Percentiles rank a stretch among this genome's conserved stretches.
phyloP scores from a whole-genome alignment of 2,888 invertebrate species.

The Drosophila silvestris region DNA sequence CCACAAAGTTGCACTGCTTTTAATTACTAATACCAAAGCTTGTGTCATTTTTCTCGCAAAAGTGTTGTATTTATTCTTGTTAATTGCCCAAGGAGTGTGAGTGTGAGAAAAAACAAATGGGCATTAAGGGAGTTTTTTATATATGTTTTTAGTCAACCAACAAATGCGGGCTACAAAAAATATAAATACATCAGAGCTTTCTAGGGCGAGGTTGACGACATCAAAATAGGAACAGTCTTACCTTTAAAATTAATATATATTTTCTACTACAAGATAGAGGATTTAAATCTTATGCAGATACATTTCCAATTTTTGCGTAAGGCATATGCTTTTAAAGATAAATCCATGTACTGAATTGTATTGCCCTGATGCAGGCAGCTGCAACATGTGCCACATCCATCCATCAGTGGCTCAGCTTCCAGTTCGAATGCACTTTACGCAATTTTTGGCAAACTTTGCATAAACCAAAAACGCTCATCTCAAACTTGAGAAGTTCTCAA shows the following conservation, averaged over 20 bases:
- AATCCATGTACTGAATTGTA: conserved; percentile 21
- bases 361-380: conserved; percentile 33
- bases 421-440: conserved; percentile 55
- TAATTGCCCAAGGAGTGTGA: conserved; percentile 41
- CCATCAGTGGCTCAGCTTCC: conserved; percentile 40
- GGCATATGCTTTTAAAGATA: neutral
- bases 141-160: neutral
- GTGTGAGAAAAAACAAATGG: neutral
- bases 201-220: neutral
- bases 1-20: conserved; percentile 19
- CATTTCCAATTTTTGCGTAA: neutral
- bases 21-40: conserved; percentile 38
- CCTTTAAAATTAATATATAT: neutral
- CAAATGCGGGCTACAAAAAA: neutral
- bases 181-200: neutral
- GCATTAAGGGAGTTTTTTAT: neutral
- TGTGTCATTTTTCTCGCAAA: conserved; percentile 14
- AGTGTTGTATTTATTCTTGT: conserved; percentile 59
- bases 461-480: conserved; percentile 52
- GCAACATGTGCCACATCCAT: conserved; percentile 35
- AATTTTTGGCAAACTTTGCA: conserved; percentile 69
- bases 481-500: conserved; percentile 38
- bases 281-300: conserved; percentile 4
- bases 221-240: neutral
- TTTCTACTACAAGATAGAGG: neutral